Conservation (phyloP, 2,888 invertebrate genomes). For the Lymantria dispar region DNA sequence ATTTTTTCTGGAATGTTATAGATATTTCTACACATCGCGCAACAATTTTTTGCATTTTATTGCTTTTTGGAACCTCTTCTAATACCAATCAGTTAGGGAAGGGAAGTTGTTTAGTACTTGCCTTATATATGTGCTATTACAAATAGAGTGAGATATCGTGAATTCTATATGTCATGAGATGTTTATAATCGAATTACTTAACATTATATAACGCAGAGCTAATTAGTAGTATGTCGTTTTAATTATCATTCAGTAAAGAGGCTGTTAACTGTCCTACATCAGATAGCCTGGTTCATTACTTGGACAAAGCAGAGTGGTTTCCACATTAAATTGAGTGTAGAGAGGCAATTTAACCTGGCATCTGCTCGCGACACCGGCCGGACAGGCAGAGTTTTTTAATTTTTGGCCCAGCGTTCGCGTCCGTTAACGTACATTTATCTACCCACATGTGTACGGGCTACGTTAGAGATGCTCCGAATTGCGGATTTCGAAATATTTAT, state of each 20-base stretch:
- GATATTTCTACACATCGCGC: too few species aligned
- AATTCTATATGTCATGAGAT: too few species aligned
- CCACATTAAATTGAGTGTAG: constrained; percentile 76
- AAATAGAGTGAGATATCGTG: too few species aligned
- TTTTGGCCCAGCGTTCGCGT: constrained; percentile 53
- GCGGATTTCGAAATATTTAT: too few species aligned
- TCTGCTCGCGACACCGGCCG: constrained; percentile 69
- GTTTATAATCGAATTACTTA: too few species aligned
- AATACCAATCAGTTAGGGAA: too few species aligned
- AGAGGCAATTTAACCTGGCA: constrained; percentile 71
- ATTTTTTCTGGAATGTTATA: too few species aligned
- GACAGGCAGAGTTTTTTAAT: constrained; percentile 67
- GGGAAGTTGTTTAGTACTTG: too few species aligned
- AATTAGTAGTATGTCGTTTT: constrained; percentile 23
- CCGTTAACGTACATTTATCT: neutral
- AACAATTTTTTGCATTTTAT: too few species aligned
- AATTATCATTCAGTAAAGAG: constrained; percentile 43
- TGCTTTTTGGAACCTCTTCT: too few species aligned
- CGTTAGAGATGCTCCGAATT: too few species aligned
- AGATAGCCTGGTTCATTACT: constrained; percentile 63
- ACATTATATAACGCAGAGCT: neutral
- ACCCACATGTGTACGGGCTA: neutral
- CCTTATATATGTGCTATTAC: too few species aligned
- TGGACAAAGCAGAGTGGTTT: constrained; percentile 77
- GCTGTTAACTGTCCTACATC: constrained; percentile 38